Percentiles rank a stretch among this genome's conserved stretches.
Evolutionary conservation across 2,888 invertebrate genomes (phyloP).

Genomic region (Himalopsyche kuldschensis): DNA sequence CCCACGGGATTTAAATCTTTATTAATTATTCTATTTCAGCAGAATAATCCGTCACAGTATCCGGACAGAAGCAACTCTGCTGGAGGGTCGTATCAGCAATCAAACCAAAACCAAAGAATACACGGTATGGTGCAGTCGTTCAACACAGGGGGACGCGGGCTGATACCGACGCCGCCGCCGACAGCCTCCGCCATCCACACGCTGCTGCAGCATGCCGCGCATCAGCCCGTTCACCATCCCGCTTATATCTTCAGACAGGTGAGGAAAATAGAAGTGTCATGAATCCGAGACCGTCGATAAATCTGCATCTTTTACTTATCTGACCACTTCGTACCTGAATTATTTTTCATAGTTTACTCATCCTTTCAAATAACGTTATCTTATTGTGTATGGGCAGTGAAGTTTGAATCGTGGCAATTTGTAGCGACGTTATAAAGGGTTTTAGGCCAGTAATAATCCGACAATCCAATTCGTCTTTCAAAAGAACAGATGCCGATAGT

Average conservation of each 20-base stretch:
- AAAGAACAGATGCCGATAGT: too few species aligned
- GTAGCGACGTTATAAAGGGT: too few species aligned
- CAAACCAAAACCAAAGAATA: conserved; percentile 4
- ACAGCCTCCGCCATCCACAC: background rate
- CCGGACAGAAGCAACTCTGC: background rate
- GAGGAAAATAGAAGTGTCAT: background rate
- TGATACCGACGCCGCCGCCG: conserved; percentile 26
- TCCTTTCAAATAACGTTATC: too few species aligned
- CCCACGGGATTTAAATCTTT: too few species aligned
- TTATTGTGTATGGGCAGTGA: too few species aligned
- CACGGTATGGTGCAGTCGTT: background rate
- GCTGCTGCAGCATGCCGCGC: background rate
- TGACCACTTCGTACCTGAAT: too few species aligned
- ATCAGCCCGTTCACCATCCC: background rate
- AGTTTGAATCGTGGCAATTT: too few species aligned
- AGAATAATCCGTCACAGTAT: background rate
- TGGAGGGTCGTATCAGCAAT: conserved; percentile 1
- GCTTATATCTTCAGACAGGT: conserved; percentile 31
- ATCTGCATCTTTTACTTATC: too few species aligned
- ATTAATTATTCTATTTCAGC: background rate
- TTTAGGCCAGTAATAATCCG: too few species aligned
- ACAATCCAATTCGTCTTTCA: too few species aligned
- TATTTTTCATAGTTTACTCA: too few species aligned
- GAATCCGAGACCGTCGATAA: too few species aligned
- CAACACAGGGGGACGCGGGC: conserved; percentile 13